Percentiles rank a stretch among this genome's conserved stretches.
Conservation (phyloP, 2,113 vertebrate species). For the Cyprinodon brontotheroides region DNA sequence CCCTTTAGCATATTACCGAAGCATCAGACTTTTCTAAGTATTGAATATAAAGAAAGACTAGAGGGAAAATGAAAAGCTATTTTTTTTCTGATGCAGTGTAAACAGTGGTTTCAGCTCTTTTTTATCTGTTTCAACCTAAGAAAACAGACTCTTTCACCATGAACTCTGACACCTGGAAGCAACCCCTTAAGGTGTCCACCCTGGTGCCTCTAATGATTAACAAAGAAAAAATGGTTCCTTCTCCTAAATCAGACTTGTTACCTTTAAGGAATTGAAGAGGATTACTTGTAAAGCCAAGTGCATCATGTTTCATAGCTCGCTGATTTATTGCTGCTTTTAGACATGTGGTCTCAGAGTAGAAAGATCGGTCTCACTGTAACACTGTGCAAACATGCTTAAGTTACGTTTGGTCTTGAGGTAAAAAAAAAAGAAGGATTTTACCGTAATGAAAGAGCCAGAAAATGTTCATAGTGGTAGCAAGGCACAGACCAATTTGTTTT, state of each 20-base stretch:
- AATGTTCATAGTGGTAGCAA: too few relatives aligned
- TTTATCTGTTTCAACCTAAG: conserved; percentile 20
- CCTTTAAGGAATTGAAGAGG: conserved; percentile 5
- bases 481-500: too few relatives aligned
- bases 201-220: conserved; percentile 17
- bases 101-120: conserved; percentile 34
- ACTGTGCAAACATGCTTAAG: too few relatives aligned
- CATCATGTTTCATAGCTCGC: conserved; percentile 3
- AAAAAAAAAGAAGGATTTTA: too few relatives aligned
- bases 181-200: conserved; percentile 35
- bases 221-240: conserved; percentile 37
- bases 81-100: conserved; percentile 28
- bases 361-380: too few relatives aligned
- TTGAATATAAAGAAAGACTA: conserved; percentile 29
- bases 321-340: too few relatives aligned
- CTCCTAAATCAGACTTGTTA: conserved; percentile 39
- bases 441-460: too few relatives aligned
- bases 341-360: too few relatives aligned
- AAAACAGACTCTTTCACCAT: conserved; percentile 33
- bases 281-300: background rate
- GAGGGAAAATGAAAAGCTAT: conserved; percentile 44
- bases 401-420: too few relatives aligned
- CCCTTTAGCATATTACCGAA: conserved; percentile 10
- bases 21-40: background rate
- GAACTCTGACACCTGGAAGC: conserved; percentile 23